Base-by-base conservation (phyloP, 2,888 invertebrate genomes). In the Andricus quercusramuli region DNA sequence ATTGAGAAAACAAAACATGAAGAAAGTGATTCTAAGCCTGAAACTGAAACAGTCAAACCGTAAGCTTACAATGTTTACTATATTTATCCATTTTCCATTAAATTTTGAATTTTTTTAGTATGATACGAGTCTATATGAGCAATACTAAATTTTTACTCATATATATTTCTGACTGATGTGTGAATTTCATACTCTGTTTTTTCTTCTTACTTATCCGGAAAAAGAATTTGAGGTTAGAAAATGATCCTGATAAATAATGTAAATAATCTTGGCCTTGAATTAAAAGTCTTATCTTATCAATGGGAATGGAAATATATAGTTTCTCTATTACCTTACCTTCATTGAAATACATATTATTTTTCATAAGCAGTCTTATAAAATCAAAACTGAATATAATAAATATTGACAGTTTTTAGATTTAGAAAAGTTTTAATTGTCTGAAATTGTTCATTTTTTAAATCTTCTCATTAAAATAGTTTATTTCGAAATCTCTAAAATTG, bases 41-140 rank as follows among this genome's bases (percentile, higher is more conserved):
- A 81, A n/a, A 79, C 68, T 2, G 82, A 85, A 56, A 22, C 74
- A 20, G 83, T 84, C 13, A 83, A 86, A 81, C 87, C 86, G 87
- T 87, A 62, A 86, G 88, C 84, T 22, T 29, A 41, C 20, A 32
- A 62, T 85, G 86, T 85, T 22, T 25, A 32, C 20, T 32, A 78
- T 68, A 29, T 65, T 70, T 70, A 44, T 32, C 59, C 17, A 32
- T 41, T 13, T 22, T 25, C 44, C 9, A 59, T 44, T 41, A 6
- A 78, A 13, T 47, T 15, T 47, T 17, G 3, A 17, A 47, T 17
- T n/a, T 11, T 78, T 67, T 66, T 32, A 8, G 4, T 32, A 13
- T 37, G 17, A n/a, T n/a, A n/a, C 4, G 68, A 9, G 2, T 32
- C n/a, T 44, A 17, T 22, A 59, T 8, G 11, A 22, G 22, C 22